Percentiles rank a stretch among this genome's conserved stretches.
phyloP scores from a whole-genome alignment of 2,797 vertebrate genomes.

The Octomys mimax region DNA sequence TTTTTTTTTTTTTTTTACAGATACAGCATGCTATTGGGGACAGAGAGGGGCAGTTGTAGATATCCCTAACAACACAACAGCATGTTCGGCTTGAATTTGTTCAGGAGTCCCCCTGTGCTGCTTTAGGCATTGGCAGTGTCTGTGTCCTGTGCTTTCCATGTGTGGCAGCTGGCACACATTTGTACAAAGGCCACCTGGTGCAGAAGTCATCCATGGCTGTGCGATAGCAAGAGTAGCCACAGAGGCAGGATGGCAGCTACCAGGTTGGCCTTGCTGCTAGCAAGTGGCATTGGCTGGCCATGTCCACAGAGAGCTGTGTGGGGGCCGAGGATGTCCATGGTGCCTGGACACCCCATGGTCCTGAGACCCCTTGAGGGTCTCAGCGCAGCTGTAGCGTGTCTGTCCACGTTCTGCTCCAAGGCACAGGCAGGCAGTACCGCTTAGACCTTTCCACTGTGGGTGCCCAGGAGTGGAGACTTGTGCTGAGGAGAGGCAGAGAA shows the following conservation, averaged over 20 bases:
- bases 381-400: rapidly evolving
- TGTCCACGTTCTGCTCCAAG: not conserved
- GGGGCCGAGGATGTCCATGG: not conserved
- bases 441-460: too few relatives aligned
- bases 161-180: rapidly evolving
- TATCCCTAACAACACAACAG: not conserved
- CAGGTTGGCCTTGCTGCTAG: not conserved
- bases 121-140: not conserved
- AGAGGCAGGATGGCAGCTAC: not conserved
- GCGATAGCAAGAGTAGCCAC: not conserved
- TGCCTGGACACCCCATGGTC: not conserved
- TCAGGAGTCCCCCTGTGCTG: not conserved
- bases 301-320: not conserved
- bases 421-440: not conserved
- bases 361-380: not conserved
- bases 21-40: not conserved
- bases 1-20: too few relatives aligned
- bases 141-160: rapidly evolving
- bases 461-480: not conserved
- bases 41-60: not conserved
- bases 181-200: not conserved
- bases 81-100: not conserved
- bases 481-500: not conserved
- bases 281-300: not conserved
- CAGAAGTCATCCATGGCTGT: not conserved